A percentile compares a stretch with the other conserved stretches of the same genome.
These are phyloP conservation scores for Willowsia nigromaculata DNA, from an alignment of 2,888 invertebrate species.

Conservation along the genomic window DNA sequence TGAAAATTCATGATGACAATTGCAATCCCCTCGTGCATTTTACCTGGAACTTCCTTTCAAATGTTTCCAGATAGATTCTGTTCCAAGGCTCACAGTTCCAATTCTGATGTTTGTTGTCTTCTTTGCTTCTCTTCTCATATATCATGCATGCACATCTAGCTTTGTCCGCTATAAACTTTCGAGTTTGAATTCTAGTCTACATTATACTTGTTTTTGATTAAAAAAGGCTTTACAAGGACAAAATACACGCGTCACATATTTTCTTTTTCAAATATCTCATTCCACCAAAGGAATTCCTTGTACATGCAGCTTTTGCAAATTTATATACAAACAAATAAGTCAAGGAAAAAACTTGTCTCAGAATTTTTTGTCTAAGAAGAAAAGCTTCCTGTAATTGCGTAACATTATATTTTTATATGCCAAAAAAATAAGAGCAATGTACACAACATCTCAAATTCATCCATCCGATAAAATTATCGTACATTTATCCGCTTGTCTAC, in stretches of 20 bases:
- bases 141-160: too few species aligned
- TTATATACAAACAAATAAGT: background rate
- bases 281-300: slow-evolving; percentile 5
- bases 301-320: background rate
- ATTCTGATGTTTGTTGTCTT: too few species aligned
- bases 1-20: slow-evolving; percentile 27
- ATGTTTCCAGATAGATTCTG: too few species aligned
- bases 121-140: too few species aligned
- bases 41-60: background rate
- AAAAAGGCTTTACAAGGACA: background rate
- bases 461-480: slow-evolving; percentile 5
- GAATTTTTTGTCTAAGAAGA: background rate
- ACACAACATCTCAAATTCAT: background rate
- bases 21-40: background rate
- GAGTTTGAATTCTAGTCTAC: too few species aligned
- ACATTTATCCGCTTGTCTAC: slow-evolving; percentile 4
- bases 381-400: background rate
- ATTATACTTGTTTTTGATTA: too few species aligned
- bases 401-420: too few species aligned
- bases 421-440: background rate
- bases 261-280: background rate
- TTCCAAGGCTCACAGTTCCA: too few species aligned
- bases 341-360: background rate
- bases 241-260: background rate
- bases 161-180: too few species aligned